Base-by-base conservation (phyloP, 2,113 vertebrate genomes). In the Catharus bicknelli region DNA sequence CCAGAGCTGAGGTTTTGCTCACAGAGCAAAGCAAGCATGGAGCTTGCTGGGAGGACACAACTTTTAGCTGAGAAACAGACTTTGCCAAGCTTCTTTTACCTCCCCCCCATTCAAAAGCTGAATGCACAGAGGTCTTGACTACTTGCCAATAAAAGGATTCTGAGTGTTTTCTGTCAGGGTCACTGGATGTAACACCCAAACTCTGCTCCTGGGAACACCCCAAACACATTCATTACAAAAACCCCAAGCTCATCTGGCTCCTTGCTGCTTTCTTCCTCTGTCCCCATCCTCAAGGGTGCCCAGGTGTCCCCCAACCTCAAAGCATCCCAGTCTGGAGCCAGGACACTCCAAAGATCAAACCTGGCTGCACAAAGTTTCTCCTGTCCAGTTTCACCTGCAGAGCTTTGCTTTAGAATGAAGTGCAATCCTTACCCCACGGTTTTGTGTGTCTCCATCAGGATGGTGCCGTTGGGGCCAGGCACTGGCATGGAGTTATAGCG, bases 401-500 rank as follows among this genome's bases (percentile, higher is more conserved):
- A 57, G 62, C 48, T 36, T 2, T 45, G 48, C 81, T 74, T 54
- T 21, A 34, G 61, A 40, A 70, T 0, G 29, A 55, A 70, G 34
- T 1, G 36, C 53, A 55, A 10, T 34, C 92, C 98, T 97, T 97
- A 99, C 99, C 99, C 99, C 4, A 99, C 99, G 0, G 99, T 99
- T 97, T 99, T 99, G 97, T 99, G 99, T 0, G 99, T 99, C 96
- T 99, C 99, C 99, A 99, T 99, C 64, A 99, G 94, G 53, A 99
- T 98, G 19, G 99, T 99, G 73, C 99, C 99, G 1, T 99, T 99
- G 51, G 98, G 95, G 42, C 99, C 99, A 0, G 99, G 99, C 38
- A 99, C 98, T 7, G 99, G 99, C 99, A 99, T 99, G 90, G 99
- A 99, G 97, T 99, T 99, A 95, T 99, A 99, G 82, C 99, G 99